Conservation (phyloP, 2,113 vertebrate genomes). For the Andinoacara biseriatus region DNA sequence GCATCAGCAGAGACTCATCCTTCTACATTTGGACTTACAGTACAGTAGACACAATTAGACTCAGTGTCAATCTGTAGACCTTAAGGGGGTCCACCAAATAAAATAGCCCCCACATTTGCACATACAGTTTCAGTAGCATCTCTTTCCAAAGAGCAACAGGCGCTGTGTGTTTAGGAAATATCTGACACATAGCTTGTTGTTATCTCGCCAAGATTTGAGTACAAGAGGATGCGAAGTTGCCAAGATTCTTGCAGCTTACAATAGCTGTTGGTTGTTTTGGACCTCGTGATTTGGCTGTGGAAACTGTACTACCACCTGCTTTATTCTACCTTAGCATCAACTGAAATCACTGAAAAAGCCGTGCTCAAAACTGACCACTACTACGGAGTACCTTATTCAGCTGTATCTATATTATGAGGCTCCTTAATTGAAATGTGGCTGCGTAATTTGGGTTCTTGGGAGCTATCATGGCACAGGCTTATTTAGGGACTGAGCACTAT, state of each 20-base stretch:
- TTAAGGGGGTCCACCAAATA: background rate
- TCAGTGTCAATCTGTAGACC: background rate
- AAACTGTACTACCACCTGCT: background rate
- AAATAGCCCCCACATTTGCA: background rate
- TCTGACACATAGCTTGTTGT: constrained; percentile 38
- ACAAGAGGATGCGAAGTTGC: constrained; percentile 8
- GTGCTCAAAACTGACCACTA: background rate
- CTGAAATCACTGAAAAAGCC: background rate
- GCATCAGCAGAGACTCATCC: background rate
- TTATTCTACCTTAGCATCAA: background rate
- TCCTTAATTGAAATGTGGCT: background rate
- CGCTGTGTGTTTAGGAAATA: constrained; percentile 37
- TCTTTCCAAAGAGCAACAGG: constrained; percentile 43
- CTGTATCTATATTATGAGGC: background rate
- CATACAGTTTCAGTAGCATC: constrained; percentile 10
- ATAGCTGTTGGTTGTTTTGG: constrained; percentile 13
- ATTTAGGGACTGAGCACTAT: constrained; percentile 3
- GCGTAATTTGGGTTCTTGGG: background rate
- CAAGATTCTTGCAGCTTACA: constrained; percentile 28
- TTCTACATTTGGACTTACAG: background rate
- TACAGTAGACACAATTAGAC: background rate
- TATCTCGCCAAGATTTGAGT: constrained; percentile 32
- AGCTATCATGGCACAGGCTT: background rate
- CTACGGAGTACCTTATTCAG: background rate
- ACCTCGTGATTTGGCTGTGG: background rate